These are phyloP conservation scores for Serinus canaria DNA, from an alignment of 2,113 vertebrate species.

Conservation along the genomic window DNA sequence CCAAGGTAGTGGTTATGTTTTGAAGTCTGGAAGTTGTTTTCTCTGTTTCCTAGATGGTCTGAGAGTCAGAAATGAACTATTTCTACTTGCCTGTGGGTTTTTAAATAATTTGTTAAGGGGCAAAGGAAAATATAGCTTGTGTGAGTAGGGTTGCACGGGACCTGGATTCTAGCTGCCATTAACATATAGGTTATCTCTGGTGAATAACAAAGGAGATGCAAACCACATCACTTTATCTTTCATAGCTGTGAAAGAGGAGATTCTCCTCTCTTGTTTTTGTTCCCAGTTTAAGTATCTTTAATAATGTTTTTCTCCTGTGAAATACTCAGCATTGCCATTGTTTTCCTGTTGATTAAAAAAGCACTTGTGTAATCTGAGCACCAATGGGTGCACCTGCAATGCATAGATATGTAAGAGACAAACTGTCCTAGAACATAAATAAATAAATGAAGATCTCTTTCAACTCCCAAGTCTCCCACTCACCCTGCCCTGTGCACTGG, in stretches of 20 bases:
- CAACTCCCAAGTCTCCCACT: background rate
- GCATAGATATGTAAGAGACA: background rate
- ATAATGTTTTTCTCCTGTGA: background rate
- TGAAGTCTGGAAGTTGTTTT: background rate
- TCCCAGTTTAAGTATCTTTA: background rate
- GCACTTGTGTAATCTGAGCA: background rate
- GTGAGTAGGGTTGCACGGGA: background rate
- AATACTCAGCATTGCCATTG: background rate
- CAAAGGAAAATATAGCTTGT: background rate
- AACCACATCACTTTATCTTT: background rate
- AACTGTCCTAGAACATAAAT: background rate
- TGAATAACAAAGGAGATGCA: background rate
- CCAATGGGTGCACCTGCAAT: fast-evolving
- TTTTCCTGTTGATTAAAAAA: background rate
- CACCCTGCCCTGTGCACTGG: fast-evolving
- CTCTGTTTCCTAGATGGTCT: background rate
- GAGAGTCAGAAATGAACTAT: background rate
- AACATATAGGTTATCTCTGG: background rate
- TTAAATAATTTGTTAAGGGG: too few species aligned
- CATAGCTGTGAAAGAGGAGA: background rate
- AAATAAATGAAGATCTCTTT: background rate
- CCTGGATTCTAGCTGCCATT: background rate
- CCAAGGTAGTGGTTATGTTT: background rate
- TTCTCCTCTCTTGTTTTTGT: background rate
- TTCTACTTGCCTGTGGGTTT: background rate